Evolutionary conservation across 2,888 invertebrate genomes (phyloP).

Genomic region (Podabrus alpinus): DNA sequence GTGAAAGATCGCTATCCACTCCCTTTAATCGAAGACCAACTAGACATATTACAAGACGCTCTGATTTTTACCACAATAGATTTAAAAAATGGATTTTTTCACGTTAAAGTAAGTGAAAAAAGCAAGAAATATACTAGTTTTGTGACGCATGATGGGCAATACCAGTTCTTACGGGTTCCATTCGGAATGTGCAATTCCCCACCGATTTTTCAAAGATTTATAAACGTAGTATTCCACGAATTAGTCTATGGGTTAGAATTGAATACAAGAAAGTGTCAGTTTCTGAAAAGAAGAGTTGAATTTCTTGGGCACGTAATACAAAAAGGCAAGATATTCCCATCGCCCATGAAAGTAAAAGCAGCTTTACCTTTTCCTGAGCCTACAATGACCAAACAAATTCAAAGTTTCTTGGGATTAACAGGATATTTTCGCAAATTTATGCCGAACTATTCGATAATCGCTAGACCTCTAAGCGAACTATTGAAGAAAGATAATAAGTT

Average conservation of each 20-base stretch:
- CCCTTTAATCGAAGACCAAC: no score
- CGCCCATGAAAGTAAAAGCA: slow-evolving; percentile 37
- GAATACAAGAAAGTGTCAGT: slow-evolving; percentile 48
- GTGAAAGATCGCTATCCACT: no score
- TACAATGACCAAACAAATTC: slow-evolving; percentile 37
- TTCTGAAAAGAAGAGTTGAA: slow-evolving; percentile 35
- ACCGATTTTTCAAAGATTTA: slow-evolving; percentile 5
- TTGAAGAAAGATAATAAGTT: no score
- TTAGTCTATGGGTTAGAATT: slow-evolving; percentile 39
- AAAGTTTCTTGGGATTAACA: slow-evolving; percentile 45
- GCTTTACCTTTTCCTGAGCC: slow-evolving; percentile 42
- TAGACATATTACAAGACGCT: no score
- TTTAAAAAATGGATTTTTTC: no score
- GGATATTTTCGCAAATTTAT: slow-evolving; percentile 49
- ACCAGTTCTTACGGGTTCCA: no score
- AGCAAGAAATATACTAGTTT: no score
- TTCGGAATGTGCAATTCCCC: slow-evolving; percentile 5
- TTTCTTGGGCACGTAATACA: slow-evolving; percentile 39
- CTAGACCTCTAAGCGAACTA: slow-evolving; percentile 44
- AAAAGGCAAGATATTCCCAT: no score
- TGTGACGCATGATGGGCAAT: no score
- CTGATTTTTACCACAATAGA: no score
- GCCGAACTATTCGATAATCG: slow-evolving; percentile 41
- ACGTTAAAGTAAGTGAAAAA: no score
- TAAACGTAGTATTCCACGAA: no score